Evolutionary conservation across 2,888 invertebrate species (phyloP), one percentile per base, ranked within the genome.

Genomic region (Megamerina dolium): DNA sequence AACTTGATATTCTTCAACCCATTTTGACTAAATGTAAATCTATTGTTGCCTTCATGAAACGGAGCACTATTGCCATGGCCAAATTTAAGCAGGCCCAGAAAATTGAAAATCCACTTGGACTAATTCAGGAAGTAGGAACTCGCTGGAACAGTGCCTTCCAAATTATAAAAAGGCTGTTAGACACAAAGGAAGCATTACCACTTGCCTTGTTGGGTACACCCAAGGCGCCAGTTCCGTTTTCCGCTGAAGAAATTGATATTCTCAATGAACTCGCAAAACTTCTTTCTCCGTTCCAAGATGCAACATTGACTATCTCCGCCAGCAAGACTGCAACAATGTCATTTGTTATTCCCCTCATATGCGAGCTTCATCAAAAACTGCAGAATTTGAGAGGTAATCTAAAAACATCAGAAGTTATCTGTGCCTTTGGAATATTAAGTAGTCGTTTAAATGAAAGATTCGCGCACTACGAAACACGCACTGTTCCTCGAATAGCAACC

Each of bases 391-490:
- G 21, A 35, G 19, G 4, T 18, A 35, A 35, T 20, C 19, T 19
- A 12, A 35, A 35, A 35, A 20, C 35, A 4, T 2, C 6, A 35
- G 37, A 37, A 29, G 27, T 18, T 27, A 19, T 37, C 26, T 17
- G 18, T 29, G 29, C 37, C 19, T 37, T 37, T 3, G 27, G 18
- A 27, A 29, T 27, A 16, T 27, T 37, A 29, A 29, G 20, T 29
- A 16, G 17, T 9, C 37, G 37, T 27, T 37, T 37, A 18, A 16
- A 13, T 32, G 41, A 41, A 26, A 33, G 34, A 41, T 37, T 27
- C 12, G 37, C 37, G 5, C 27, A 29, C 32, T 42, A 30, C 36
- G 37, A 37, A 37, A 37, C 37, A 29, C 37, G n/a, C n/a, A n/a
- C n/a, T n/a, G n/a, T n/a, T n/a, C n/a, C n/a, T n/a, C n/a, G n/a